Evolutionary conservation across 2,113 vertebrate species (phyloP).

Genomic region (Festucalex cinctus): DNA sequence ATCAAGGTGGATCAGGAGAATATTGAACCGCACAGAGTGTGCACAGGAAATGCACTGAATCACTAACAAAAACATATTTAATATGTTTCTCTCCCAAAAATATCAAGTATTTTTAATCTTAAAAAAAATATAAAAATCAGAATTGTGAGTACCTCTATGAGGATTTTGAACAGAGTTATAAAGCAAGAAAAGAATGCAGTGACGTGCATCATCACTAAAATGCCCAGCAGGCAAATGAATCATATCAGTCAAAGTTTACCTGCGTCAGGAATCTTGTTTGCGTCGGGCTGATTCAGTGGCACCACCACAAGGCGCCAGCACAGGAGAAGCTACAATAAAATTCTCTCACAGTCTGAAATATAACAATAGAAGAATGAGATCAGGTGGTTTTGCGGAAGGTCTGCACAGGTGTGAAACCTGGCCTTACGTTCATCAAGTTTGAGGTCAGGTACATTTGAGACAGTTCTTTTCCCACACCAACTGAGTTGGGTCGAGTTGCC

Average conservation of each 20-base stretch:
- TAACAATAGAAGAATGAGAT: background rate
- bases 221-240: constrained; percentile 26
- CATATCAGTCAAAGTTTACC: background rate
- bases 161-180: background rate
- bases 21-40: no score
- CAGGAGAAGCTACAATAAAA: background rate
- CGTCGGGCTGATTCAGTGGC: background rate
- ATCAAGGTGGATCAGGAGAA: background rate
- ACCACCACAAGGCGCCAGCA: background rate
- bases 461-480: background rate
- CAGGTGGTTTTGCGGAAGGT: background rate
- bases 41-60: no score
- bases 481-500: background rate
- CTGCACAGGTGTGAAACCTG: background rate
- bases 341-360: background rate
- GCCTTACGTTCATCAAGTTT: background rate
- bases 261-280: constrained; percentile 23
- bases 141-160: background rate
- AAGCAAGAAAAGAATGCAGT: background rate
- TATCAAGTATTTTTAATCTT: no score
- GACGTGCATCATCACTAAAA: background rate
- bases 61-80: no score
- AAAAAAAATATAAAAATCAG: no score
- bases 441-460: background rate
- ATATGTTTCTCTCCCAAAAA: no score